These are phyloP conservation scores for Girardinichthys multiradiatus DNA, from an alignment of 2,113 vertebrate genomes.

Conservation along the genomic window DNA sequence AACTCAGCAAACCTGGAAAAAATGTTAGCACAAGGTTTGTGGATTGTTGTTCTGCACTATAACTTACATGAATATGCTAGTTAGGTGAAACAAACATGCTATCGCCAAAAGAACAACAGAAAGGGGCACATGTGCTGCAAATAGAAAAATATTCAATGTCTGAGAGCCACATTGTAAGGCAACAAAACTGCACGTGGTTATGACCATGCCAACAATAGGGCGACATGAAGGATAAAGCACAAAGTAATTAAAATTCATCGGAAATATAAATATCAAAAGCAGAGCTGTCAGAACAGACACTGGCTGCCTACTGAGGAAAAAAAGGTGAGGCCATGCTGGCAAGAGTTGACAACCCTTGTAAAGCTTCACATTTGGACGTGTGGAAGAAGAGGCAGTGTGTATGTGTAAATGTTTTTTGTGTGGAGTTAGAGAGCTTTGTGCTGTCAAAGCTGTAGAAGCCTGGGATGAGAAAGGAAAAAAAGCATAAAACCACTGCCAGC, in stretches of 20 bases:
- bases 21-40: constrained; percentile 34
- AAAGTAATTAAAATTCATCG: constrained; percentile 73
- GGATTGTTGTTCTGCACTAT: constrained; percentile 17
- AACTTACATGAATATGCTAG: constrained; percentile 56
- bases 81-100: constrained; percentile 39
- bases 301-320: constrained; percentile 41
- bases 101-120: constrained; percentile 37
- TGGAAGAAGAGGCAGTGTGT: constrained; percentile 39
- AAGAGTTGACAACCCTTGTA: constrained; percentile 69
- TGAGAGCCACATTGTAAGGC: constrained; percentile 51
- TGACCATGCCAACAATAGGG: constrained; percentile 55
- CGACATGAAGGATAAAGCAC: constrained; percentile 64
- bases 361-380: constrained; percentile 58
- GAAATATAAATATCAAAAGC: constrained; percentile 77
- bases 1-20: neutral
- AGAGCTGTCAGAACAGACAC: constrained; percentile 65
- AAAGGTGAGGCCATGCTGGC: constrained; percentile 62
- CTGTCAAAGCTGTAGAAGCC: constrained; percentile 63
- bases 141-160: constrained; percentile 48
- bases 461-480: constrained; percentile 32
- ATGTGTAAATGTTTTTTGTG: constrained; percentile 22
- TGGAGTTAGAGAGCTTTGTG: constrained; percentile 44
- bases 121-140: constrained; percentile 29
- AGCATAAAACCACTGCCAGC: constrained; percentile 53
- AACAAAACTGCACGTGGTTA: constrained; percentile 42